These are phyloP conservation scores for Choloepus didactylus DNA, from an alignment of 2,797 vertebrate genomes.

Conservation along the genomic window DNA sequence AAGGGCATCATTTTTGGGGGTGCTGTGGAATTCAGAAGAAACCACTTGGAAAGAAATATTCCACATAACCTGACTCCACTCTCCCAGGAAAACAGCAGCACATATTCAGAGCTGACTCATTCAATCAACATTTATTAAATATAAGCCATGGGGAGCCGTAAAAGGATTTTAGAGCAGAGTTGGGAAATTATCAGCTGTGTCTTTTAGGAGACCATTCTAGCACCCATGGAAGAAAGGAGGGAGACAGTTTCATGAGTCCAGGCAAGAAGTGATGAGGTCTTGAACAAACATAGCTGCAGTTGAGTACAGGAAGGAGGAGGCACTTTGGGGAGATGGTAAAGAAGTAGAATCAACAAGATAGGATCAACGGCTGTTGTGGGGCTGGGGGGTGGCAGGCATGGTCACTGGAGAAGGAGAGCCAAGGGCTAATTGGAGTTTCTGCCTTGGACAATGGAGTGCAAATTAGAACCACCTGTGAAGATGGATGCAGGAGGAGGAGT, in stretches of 20 bases:
- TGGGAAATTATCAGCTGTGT: not conserved
- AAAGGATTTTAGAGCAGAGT: slow-evolving; percentile 30
- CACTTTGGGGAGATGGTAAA: not conserved
- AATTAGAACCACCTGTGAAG: not conserved
- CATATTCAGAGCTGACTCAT: not conserved
- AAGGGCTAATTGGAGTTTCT: not conserved
- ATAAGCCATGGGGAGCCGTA: not conserved
- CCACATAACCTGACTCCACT: not conserved
- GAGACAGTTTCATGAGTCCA: not conserved
- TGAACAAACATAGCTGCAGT: not conserved
- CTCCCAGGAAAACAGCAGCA: not conserved
- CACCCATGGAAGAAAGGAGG: not conserved
- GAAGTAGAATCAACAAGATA: not conserved
- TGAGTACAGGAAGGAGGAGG: not conserved
- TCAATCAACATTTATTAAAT: slow-evolving; percentile 10
- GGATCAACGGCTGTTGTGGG: accelerated
- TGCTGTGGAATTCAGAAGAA: not conserved
- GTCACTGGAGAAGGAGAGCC: not conserved
- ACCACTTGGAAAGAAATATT: not conserved
- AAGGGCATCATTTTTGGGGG: not conserved
- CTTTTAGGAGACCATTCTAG: not conserved
- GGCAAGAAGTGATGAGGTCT: not conserved
- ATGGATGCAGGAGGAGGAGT: not conserved
- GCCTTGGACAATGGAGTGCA: not conserved
- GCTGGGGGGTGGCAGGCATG: not conserved